phyloP scores from a whole-genome alignment of 2,888 invertebrate genomes.

The Lasius fuliginosus region DNA sequence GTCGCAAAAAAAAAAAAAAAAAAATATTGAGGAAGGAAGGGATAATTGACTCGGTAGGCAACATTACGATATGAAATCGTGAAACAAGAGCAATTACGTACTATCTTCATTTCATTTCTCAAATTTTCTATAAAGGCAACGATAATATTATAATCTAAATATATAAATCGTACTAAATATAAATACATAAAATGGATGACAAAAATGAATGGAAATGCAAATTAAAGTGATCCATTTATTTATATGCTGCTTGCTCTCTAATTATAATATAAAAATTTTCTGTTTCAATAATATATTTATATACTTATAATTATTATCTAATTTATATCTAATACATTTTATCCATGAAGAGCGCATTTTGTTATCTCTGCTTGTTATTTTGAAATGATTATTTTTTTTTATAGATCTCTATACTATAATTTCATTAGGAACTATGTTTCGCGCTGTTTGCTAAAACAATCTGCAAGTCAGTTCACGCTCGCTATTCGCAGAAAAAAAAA shows the following conservation, averaged over 20 bases:
- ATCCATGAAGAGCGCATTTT: background rate
- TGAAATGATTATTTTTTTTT: background rate
- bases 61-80: background rate
- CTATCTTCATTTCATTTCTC: background rate
- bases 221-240: background rate
- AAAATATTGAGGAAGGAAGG: background rate
- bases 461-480: background rate
- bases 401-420: background rate
- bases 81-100: constrained; percentile 2
- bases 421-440: background rate
- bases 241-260: too few relatives aligned
- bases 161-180: background rate
- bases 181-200: background rate
- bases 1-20: background rate
- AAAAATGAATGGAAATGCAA: background rate
- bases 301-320: background rate
- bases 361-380: background rate
- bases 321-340: background rate
- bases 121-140: background rate
- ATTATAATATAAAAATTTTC: background rate
- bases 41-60: constrained; percentile 8
- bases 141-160: background rate
- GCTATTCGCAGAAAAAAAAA: background rate
- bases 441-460: background rate
- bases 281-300: background rate